Conservation (phyloP, 2,797 vertebrate species). For the Etheostoma perlongum region DNA sequence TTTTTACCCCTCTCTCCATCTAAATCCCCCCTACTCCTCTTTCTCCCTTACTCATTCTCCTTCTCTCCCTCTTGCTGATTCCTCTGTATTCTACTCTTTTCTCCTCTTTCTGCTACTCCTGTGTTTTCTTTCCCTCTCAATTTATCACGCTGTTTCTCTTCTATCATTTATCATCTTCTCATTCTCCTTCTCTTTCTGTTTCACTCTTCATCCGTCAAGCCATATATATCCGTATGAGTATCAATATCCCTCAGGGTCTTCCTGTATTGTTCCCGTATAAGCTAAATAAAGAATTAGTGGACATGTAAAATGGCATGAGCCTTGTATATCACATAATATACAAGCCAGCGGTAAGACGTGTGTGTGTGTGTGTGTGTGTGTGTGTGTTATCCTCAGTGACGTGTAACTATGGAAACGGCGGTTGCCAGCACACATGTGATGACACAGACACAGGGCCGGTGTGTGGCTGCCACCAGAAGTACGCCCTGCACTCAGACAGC, state of each 20-base stretch:
- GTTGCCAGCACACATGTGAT: constrained; percentile 97
- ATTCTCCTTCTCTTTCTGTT: background rate
- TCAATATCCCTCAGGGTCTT: background rate
- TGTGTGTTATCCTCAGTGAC: constrained; percentile 88
- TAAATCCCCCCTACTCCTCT: background rate
- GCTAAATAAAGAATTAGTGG: background rate
- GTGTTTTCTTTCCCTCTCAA: background rate
- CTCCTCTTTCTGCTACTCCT: background rate
- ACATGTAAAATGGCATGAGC: background rate
- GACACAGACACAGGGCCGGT: constrained; percentile 94
- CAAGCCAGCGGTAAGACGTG: background rate
- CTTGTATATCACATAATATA: background rate
- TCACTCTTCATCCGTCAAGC: background rate
- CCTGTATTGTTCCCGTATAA: background rate
- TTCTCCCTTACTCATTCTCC: too few relatives aligned
- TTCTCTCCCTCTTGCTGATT: background rate
- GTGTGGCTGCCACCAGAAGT: constrained; percentile 98
- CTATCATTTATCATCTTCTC: background rate
- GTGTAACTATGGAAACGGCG: constrained; percentile 99
- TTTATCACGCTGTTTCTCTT: background rate
- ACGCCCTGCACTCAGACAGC: constrained; percentile 94
- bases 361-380: background rate
- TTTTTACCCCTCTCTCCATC: background rate
- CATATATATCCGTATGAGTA: background rate
- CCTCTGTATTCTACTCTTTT: background rate